Evolutionary conservation across 1,140 invertebrate genomes (phyloP).

Genomic region (Holotrichia oblita): DNA sequence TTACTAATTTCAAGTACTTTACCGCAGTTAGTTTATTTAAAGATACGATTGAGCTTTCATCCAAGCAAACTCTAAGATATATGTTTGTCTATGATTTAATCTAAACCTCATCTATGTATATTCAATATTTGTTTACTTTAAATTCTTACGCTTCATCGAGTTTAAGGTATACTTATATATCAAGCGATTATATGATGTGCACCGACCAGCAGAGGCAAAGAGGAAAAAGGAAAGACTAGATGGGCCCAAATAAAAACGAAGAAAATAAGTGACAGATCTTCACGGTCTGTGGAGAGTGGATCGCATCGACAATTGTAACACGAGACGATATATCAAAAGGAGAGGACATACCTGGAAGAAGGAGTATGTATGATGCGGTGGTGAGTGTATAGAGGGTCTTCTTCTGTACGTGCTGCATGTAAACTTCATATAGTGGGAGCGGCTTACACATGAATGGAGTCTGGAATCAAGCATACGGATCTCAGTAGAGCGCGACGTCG

Average conservation of each 20-base stretch:
- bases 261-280: too few species aligned
- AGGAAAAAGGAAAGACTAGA: too few species aligned
- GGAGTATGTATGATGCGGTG: neutral
- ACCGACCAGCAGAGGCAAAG: neutral
- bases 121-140: slow-evolving; percentile 9
- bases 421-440: slow-evolving; percentile 17
- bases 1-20: too few species aligned
- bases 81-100: neutral
- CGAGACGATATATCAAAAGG: neutral
- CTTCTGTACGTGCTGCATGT: slow-evolving; percentile 6
- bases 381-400: neutral
- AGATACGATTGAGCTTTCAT: too few species aligned
- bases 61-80: too few species aligned
- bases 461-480: slow-evolving; percentile 19
- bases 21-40: too few species aligned
- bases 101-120: neutral
- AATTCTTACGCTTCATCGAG: neutral
- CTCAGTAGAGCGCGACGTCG: slow-evolving; percentile 25
- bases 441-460: slow-evolving; percentile 26
- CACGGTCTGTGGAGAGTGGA: neutral
- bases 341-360: neutral
- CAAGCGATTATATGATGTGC: neutral
- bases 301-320: neutral
- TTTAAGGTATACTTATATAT: neutral
- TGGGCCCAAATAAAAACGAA: too few species aligned